These are phyloP conservation scores for Tenebrio molitor DNA, from an alignment of 1,140 invertebrate species.

Conservation along the genomic window DNA sequence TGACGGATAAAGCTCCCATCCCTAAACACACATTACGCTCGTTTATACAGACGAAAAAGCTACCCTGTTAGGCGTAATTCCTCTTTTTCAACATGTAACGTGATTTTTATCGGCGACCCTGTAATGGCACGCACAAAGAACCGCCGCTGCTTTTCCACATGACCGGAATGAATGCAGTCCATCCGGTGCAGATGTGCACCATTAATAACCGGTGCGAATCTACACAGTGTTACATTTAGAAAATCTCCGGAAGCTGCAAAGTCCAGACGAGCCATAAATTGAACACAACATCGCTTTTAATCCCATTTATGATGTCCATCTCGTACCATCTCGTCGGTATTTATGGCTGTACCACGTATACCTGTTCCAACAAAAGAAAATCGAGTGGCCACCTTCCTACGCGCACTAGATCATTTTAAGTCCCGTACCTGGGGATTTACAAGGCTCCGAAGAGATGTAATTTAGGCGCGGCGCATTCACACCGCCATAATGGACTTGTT, in stretches of 20 bases:
- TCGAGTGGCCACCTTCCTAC: slow-evolving; percentile 31
- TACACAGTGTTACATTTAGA: too few relatives aligned
- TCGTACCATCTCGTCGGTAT: background rate
- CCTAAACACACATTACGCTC: slow-evolving; percentile 43
- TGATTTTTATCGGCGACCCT: slow-evolving; percentile 44
- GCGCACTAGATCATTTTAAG: slow-evolving; percentile 42
- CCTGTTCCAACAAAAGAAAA: slow-evolving; percentile 24
- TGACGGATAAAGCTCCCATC: slow-evolving; percentile 16
- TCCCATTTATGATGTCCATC: slow-evolving; percentile 6
- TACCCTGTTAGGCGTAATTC: slow-evolving; percentile 50
- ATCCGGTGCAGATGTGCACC: slow-evolving; percentile 19
- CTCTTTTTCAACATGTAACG: slow-evolving; percentile 42
- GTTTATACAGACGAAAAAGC: slow-evolving; percentile 49
- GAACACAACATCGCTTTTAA: background rate
- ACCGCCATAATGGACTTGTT: slow-evolving; percentile 18
- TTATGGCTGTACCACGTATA: slow-evolving; percentile 36
- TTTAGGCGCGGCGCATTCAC: slow-evolving; percentile 40
- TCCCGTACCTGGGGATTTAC: slow-evolving; percentile 41
- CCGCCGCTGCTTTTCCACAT: background rate
- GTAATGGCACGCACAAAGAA: slow-evolving; percentile 24
- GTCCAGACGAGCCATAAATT: too few relatives aligned
- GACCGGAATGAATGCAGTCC: slow-evolving; percentile 22
- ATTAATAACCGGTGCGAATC: background rate
- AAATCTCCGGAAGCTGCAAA: too few relatives aligned
- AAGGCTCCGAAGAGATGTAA: slow-evolving; percentile 30